Base-by-base conservation (phyloP, 1,140 invertebrate genomes). In the Drosophila sp. region DNA sequence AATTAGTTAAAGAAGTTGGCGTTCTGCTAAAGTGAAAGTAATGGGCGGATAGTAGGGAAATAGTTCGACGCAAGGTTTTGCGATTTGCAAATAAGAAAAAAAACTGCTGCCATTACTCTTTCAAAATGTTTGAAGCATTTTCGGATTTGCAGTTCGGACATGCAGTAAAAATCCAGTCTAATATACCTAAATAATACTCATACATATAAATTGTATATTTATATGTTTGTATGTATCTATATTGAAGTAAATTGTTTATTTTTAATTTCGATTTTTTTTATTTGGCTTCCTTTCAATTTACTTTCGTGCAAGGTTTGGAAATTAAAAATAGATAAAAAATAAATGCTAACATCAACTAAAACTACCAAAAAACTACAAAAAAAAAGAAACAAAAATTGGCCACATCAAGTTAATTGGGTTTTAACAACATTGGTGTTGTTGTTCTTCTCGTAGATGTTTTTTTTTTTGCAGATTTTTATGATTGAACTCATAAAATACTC, bases 401-500 rank as follows among this genome's bases (percentile, higher is more conserved):
- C 25, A 41, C 33, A 38, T 60, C 33, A 32, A 64, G 40, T 64
- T 64, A 54, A 64, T 54, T 64, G 41, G 47, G 17, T 29, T 64
- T 47, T 44, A 29, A 60, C 8, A 17, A 10, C 10, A 5, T 32
- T 47, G 3, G 6, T 54, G 54, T 50, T 72, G 40, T 58, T 72
- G 70, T 40, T 72, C 33, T 35, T 35, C 29, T 57, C 62, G n/a
- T 17, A 8, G 47, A 41, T 30, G 7, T 44, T 55, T 57, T 56
- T 25, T 40, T 10, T 61, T 70, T 60, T 66, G 50, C 71, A 66
- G 66, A 66, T 72, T 69, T 76, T 89, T 69, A 82, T 72, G 71
- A 79, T 86, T 71, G 63, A 77, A 70, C 76, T 89, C 84, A 69
- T 87, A 79, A 86, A 81, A 79, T 74, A 74, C 68, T 62, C 60